Evolutionary conservation across 2,797 vertebrate species (phyloP), one percentile per base, ranked within the genome.

Genomic region (Holocentrus rufus): DNA sequence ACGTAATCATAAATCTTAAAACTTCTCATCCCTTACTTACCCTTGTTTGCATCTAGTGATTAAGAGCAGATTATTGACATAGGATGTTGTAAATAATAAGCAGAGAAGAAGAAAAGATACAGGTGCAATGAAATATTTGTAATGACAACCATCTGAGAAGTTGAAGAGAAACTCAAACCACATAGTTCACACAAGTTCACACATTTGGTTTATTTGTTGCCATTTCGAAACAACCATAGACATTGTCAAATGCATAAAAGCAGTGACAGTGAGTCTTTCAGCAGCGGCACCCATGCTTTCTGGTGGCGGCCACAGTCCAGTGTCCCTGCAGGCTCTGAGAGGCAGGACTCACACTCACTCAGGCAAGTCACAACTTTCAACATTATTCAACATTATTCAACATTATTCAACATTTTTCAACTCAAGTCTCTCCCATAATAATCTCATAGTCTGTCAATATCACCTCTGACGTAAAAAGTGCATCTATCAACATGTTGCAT

Each of bases 141-240:
- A 30, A 27, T 27, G 15, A 10, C 25, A 10, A 55, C 14, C 13
- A 55, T 8, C 27, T 55, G 50, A 42, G 13, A 13, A 13, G 7
- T 36, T 57, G 25, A 65, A 68, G 27, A 75, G 10, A 66, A 52
- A 73, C 22, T 60, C 25, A 50, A 59, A 74, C 60, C 58, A 85
- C 58, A 82, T 39, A 74, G 54, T n/a, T n/a, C n/a, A 67, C 25
- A 15, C 20, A 62, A 84, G 54, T 88, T 89, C 90, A 91, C 82
- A 89, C 87, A 78, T 92, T 90, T 91, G 85, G 85, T 93, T 94
- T 93, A 93, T 94, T 94, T 89, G 61, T 87, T 80, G 74, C 69
- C 78, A 80, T 76, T 89, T 86, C 83, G 69, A 91, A 91, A 90
- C 85, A 73, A 82, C 84, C 75, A 87, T 85, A 89, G 91, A 90